phyloP scores from a whole-genome alignment of 2,113 vertebrate genomes.

The Gorsachius goisagi region DNA sequence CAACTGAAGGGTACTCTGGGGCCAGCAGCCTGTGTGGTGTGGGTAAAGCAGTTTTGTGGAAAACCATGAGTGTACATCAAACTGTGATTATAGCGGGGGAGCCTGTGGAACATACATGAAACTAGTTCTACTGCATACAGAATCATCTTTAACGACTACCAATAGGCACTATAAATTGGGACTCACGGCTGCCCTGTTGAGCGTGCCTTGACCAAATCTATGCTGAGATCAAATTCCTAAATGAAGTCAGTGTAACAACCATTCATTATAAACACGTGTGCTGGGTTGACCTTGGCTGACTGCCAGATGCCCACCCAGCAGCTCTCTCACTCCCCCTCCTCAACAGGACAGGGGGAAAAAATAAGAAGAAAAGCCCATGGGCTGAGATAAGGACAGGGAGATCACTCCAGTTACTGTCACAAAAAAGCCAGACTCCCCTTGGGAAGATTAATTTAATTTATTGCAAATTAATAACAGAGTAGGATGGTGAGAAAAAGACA shows the following conservation, averaged over 20 bases:
- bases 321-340: background rate
- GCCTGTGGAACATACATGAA: background rate
- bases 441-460: background rate
- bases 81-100: background rate
- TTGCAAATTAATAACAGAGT: background rate
- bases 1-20: background rate
- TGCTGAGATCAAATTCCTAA: background rate
- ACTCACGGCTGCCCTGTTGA: background rate
- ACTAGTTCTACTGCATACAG: background rate
- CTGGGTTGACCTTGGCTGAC: background rate
- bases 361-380: background rate
- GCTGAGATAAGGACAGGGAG: background rate
- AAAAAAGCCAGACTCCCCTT: background rate
- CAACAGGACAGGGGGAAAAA: background rate
- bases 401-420: background rate
- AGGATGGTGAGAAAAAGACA: background rate
- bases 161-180: background rate
- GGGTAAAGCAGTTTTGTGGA: background rate
- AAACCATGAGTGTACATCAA: background rate
- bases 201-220: background rate
- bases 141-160: background rate
- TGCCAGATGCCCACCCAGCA: background rate
- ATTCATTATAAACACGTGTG: background rate
- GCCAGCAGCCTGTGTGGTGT: background rate
- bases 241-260: background rate